phyloP scores from a whole-genome alignment of 2,113 vertebrate genomes.

The Mesitornis unicolor region DNA sequence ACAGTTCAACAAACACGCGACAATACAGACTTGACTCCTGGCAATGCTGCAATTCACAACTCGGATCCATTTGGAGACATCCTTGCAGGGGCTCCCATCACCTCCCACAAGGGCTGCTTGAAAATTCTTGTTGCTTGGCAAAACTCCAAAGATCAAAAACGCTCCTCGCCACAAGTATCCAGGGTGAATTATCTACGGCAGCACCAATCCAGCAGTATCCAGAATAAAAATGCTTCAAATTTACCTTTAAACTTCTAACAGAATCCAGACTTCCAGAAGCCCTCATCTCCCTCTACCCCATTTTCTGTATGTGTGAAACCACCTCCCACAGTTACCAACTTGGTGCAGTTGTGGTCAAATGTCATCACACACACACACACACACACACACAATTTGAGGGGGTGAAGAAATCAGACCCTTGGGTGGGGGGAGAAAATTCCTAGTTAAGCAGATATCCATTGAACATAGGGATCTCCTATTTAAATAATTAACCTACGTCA shows the following conservation, averaged over 20 bases:
- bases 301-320: background rate
- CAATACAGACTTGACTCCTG: background rate
- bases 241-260: background rate
- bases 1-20: background rate
- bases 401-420: background rate
- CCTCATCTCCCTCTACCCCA: background rate
- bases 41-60: background rate
- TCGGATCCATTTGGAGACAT: background rate
- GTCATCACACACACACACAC: background rate
- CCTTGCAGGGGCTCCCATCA: background rate
- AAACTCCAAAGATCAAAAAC: background rate
- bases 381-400: too few species aligned
- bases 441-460: background rate
- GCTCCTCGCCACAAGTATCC: background rate
- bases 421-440: background rate
- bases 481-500: background rate
- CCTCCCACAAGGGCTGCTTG: background rate
- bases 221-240: background rate
- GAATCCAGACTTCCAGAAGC: background rate
- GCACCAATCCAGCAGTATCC: background rate
- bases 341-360: background rate
- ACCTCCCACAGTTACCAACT: background rate
- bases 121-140: background rate
- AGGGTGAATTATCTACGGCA: background rate
- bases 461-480: background rate